Percentiles rank a stretch among this genome's conserved stretches.
These are phyloP conservation scores for Corythucha ciliata DNA, from an alignment of 2,888 invertebrate species.

Conservation along the genomic window DNA sequence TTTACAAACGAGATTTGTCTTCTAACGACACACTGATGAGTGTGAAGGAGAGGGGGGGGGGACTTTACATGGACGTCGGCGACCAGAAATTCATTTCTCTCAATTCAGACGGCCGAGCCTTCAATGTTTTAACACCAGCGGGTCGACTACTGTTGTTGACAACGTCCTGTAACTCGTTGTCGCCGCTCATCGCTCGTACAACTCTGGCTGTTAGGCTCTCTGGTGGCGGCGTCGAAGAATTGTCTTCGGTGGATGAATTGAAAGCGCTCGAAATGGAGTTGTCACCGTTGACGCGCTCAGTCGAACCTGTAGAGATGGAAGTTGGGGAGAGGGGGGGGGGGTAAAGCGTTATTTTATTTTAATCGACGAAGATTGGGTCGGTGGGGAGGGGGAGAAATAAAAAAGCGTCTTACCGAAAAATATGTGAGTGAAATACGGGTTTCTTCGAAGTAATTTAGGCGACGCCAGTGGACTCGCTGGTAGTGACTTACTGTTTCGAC, in stretches of 20 bases:
- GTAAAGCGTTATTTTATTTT: neutral
- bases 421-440: conserved; percentile 51
- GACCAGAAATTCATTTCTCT: conserved; percentile 80
- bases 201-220: neutral
- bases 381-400: neutral
- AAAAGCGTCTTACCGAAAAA: conserved; percentile 30
- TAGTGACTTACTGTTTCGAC: conserved; percentile 60
- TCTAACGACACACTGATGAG: neutral
- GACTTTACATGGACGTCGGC: conserved; percentile 64
- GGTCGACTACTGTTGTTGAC: too few species aligned
- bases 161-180: too few species aligned
- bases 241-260: conserved; percentile 11
- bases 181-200: too few species aligned
- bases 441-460: conserved; percentile 48
- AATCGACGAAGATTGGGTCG: neutral
- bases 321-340: neutral
- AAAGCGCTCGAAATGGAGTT: conserved; percentile 11
- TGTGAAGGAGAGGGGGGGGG: neutral
- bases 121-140: conserved; percentile 37
- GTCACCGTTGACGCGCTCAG: conserved; percentile 11
- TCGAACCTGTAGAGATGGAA: conserved; percentile 13
- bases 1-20: too few species aligned
- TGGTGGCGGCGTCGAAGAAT: conserved; percentile 10
- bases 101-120: conserved; percentile 59
- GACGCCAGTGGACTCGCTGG: conserved; percentile 59